Evolutionary conservation across 2,113 vertebrate species (phyloP), one percentile per base, ranked within the genome.

Genomic region (Leiothrix lutea): DNA sequence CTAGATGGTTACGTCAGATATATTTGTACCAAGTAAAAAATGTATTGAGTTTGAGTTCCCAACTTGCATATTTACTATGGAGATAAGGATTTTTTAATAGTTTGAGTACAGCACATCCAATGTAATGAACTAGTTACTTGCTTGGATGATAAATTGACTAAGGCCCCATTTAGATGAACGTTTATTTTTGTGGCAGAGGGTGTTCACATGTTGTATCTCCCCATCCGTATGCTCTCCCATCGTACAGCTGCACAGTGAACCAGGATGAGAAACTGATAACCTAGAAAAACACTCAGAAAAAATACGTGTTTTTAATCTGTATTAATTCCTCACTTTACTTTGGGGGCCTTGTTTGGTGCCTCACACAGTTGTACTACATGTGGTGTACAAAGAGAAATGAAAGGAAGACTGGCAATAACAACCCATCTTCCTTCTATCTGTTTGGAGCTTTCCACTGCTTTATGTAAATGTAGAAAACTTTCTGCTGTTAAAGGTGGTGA

Each of bases 1-100:
- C 72, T 66, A 31, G 56, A 73, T 83, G 67, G 56, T 80, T 70
- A 44, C 78, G 38, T 57, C 79, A 90, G 62, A 92, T 47, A 19
- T 44, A 77, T 93, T 53, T 75, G 70, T 80, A 92, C 14, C 13
- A 40, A 85, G 57, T 33, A 8, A 94, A 95, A 95, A 57, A 70
- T 57, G 90, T 61, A 92, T 14, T 0, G 0, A 72, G 15, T 60
- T 71, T 88, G 45, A 85, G n/a, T 90, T 82, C 45, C 47, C 36
- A 79, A 29, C 93, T 88, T 94, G 33, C 35, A 22, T 90, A 70
- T 93, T 90, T 93, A 86, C 72, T 90, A 69, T 38, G 90, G 71
- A 93, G 79, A 88, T 82, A 75, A 45, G 50, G 69, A 28, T 28
- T 31, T 94, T 91, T 95, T 86, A 33, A 57, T 71, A 73, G 33